phyloP scores from a whole-genome alignment of 2,113 vertebrate genomes.

The Thomomys bottae region DNA sequence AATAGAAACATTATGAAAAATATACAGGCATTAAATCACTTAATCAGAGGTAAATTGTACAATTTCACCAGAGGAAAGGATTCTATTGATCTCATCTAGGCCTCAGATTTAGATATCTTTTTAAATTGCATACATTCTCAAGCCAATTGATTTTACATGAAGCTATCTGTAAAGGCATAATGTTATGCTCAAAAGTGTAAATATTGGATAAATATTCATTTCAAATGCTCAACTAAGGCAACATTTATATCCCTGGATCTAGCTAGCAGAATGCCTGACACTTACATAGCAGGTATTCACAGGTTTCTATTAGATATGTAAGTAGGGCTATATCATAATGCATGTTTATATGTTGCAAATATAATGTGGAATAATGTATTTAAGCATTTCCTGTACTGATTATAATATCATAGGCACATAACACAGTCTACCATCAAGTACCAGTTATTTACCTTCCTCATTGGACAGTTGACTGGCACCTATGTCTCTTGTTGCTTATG shows the following conservation, averaged over 20 bases:
- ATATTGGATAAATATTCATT: background rate
- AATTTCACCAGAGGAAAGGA: background rate
- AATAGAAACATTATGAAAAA: background rate
- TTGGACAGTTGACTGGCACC: background rate
- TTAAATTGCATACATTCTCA: background rate
- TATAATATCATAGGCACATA: background rate
- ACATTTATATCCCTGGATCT: background rate
- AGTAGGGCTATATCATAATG: background rate
- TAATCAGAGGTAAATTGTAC: constrained; percentile 45
- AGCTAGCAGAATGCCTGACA: background rate
- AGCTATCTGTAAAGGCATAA: background rate
- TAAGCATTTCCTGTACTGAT: background rate
- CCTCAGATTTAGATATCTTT: background rate
- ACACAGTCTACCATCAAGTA: background rate
- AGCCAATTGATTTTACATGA: constrained; percentile 10
- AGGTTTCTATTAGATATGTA: background rate
- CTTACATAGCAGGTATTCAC: background rate
- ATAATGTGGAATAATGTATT: background rate
- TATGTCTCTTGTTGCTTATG: background rate
- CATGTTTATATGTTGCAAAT: background rate
- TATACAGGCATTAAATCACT: background rate
- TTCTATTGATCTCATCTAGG: background rate
- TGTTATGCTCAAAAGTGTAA: background rate
- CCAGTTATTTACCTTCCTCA: background rate
- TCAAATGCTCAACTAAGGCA: background rate